Evolutionary conservation across 2,797 vertebrate species (phyloP).

Genomic region (Antennarius maculatus): DNA sequence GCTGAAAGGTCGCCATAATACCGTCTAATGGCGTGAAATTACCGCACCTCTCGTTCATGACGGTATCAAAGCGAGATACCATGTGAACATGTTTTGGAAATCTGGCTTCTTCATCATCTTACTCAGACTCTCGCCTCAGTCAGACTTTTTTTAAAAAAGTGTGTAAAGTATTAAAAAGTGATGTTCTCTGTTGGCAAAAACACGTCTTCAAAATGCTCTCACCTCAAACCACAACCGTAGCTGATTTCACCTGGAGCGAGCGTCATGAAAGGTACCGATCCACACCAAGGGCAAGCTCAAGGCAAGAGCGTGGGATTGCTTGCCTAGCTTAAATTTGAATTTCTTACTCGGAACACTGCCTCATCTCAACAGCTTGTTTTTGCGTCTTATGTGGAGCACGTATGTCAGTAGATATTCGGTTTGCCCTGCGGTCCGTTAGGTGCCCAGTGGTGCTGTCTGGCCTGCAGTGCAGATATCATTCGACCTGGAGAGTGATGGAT

Average conservation of each 20-base stretch:
- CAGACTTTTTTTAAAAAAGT: not conserved
- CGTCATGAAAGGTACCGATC: not conserved
- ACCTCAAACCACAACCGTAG: not conserved
- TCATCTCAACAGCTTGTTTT: slow-evolving; percentile 6
- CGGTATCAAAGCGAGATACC: not conserved
- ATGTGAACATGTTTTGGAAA: too few relatives aligned
- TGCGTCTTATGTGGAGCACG: not conserved
- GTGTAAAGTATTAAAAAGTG: not conserved
- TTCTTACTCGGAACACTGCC: not conserved
- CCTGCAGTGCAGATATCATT: slow-evolving; percentile 26
- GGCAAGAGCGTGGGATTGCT: not conserved
- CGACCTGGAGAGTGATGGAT: slow-evolving; percentile 34
- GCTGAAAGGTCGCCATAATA: too few relatives aligned
- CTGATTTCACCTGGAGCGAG: not conserved
- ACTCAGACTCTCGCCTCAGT: not conserved
- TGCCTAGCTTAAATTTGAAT: not conserved
- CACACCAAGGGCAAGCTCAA: not conserved
- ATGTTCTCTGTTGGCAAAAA: not conserved
- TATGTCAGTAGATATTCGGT: slow-evolving; percentile 5
- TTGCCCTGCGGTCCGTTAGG: not conserved
- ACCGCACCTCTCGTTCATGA: not conserved
- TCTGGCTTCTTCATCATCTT: not conserved
- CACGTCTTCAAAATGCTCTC: not conserved
- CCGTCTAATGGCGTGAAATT: not conserved
- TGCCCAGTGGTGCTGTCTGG: slow-evolving; percentile 13